A percentile compares a stretch with the other conserved stretches of the same genome.
phyloP scores from a whole-genome alignment of 2,113 vertebrate genomes.

The Podocnemis expansa region DNA sequence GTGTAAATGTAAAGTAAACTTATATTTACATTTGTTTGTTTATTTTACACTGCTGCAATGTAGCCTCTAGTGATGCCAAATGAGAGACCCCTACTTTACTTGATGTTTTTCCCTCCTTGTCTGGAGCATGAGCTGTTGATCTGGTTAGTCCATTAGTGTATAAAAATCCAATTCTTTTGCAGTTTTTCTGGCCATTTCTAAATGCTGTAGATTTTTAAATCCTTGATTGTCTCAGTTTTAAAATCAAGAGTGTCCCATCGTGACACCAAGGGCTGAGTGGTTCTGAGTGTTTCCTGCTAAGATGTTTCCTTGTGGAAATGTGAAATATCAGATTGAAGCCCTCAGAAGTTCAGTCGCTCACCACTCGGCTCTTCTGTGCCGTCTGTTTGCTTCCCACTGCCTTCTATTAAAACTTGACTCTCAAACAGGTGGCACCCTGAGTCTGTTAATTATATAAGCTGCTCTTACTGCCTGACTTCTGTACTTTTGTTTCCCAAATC shows the following conservation, averaged over 20 bases:
- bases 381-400: background rate
- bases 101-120: background rate
- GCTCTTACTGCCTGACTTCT: background rate
- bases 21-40: too few relatives aligned
- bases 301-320: background rate
- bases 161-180: background rate
- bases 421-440: background rate
- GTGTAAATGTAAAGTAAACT: too few relatives aligned
- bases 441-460: background rate
- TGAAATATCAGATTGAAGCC: too few relatives aligned
- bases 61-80: background rate
- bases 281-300: background rate
- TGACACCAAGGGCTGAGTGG: rapidly evolving
- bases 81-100: background rate
- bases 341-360: background rate
- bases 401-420: background rate
- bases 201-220: background rate
- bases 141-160: background rate
- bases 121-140: background rate
- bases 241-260: background rate
- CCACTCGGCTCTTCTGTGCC: background rate
- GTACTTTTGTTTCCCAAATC: background rate
- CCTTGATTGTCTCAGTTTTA: background rate
- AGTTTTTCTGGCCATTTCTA: background rate
- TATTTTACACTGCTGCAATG: background rate